phyloP scores from a whole-genome alignment of 2,113 vertebrate genomes.

The Triplophysa siluroides region DNA sequence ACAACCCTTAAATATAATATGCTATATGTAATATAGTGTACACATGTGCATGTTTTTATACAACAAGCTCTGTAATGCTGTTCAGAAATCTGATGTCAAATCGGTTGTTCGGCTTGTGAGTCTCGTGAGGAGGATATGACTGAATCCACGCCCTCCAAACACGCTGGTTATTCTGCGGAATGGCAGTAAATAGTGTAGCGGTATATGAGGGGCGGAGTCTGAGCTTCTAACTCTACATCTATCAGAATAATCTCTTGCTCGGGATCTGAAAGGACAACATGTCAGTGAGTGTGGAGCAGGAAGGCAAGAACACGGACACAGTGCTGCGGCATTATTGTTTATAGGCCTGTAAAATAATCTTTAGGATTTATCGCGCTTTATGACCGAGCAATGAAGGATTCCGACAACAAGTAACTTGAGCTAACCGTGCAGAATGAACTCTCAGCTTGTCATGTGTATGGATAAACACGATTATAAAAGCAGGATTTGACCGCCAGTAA shows the following conservation, averaged over 20 bases:
- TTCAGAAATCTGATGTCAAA: slow-evolving; percentile 54
- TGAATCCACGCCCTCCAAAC: slow-evolving; percentile 24
- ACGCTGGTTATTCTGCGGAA: slow-evolving; percentile 55
- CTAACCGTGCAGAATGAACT: slow-evolving; percentile 1
- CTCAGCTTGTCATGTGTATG: neutral
- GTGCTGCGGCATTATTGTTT: slow-evolving; percentile 8
- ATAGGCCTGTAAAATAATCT: neutral
- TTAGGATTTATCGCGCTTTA: slow-evolving; percentile 25
- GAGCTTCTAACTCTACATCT: slow-evolving; percentile 72
- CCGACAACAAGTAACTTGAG: slow-evolving; percentile 29
- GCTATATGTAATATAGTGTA: neutral
- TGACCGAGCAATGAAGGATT: slow-evolving; percentile 7
- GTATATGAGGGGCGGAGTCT: slow-evolving; percentile 76
- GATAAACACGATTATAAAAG: neutral
- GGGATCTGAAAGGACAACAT: slow-evolving; percentile 12
- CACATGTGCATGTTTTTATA: neutral
- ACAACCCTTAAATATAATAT: neutral
- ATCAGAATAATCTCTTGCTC: slow-evolving; percentile 59
- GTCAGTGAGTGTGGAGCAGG: slow-evolving; percentile 1
- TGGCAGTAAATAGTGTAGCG: slow-evolving; percentile 58
- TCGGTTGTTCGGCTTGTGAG: slow-evolving; percentile 67
- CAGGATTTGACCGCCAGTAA: neutral
- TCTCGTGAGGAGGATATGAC: slow-evolving; percentile 57
- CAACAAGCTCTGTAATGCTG: neutral
- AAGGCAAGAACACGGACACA: neutral